A percentile compares a stretch with the other conserved stretches of the same genome.
Conservation (phyloP, 2,113 vertebrate species). For the Empidonax alnorum region DNA sequence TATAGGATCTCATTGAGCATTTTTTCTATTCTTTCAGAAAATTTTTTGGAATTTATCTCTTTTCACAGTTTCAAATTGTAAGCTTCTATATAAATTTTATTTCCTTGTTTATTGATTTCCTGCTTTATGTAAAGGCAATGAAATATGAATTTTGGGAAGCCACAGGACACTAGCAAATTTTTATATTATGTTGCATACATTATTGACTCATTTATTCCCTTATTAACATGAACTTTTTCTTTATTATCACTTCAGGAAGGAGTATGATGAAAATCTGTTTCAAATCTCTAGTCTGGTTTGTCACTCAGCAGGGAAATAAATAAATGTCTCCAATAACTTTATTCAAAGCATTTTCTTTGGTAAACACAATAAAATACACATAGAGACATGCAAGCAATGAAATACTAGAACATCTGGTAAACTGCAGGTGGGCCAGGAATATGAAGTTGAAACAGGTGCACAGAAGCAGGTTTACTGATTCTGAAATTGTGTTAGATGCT, state of each 20-base stretch:
- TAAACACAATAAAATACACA: slow-evolving; percentile 48
- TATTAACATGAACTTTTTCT: slow-evolving; percentile 17
- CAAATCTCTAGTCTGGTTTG: slow-evolving; percentile 24
- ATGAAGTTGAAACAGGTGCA: slow-evolving; percentile 24
- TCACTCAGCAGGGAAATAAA: slow-evolving; percentile 53
- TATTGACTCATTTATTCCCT: neutral
- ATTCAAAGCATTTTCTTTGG: slow-evolving; percentile 20
- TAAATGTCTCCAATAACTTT: slow-evolving; percentile 47
- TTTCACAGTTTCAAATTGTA: neutral
- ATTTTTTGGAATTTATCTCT: neutral
- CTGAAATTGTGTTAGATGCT: slow-evolving; percentile 44
- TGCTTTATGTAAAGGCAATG: neutral
- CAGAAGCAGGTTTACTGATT: slow-evolving; percentile 37
- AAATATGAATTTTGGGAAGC: neutral
- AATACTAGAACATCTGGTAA: slow-evolving; percentile 60
- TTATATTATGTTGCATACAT: neutral
- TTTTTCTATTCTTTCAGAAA: neutral
- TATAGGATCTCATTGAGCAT: neutral
- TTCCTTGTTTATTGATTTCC: neutral
- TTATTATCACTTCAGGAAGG: slow-evolving; percentile 15
- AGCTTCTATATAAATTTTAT: neutral
- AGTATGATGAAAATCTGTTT: slow-evolving; percentile 20
- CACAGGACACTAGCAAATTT: neutral
- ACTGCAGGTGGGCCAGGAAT: slow-evolving; percentile 30
- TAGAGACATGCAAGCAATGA: slow-evolving; percentile 22